Base-by-base conservation (phyloP, 2,797 vertebrate species). In the Paedocypris micromegethes region DNA sequence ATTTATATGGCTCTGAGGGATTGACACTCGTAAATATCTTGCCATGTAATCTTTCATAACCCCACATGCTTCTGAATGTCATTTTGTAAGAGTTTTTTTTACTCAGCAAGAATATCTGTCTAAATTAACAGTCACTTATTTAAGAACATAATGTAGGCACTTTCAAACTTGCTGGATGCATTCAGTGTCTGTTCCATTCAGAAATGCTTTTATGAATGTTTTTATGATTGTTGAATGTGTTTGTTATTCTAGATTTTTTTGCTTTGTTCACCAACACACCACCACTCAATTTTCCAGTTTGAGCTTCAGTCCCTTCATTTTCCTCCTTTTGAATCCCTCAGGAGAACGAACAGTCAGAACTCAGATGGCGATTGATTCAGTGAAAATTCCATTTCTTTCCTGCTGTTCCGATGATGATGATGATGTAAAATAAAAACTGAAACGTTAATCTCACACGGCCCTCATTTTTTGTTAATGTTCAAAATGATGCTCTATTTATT, bases 361-460 rank as follows among this genome's bases (percentile, higher is more conserved):
- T 47, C 7, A 7, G 48, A 65, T 3, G 45, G 7, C 5, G 42
- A 8, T 40, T 5, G 61, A 9, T 23, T 58, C 55, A 69, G 23
- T 23, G 23, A 49, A 4, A 63, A 66, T 81, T 44, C 55, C 53
- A 72, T 80, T 74, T 38, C n/a, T 46, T 70, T 58, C 3, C 3
- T 48, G 5, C 9, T 37, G 45, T 65, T 9, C 72, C 50, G 65
- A 68, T 46, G 41, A 74, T 72, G 57, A 65, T 79, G 53, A 75
- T 71, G 59, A 54, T 70, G 62, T 68, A 72, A 74, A 77, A 77
- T 75, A 69, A 78, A 68, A 66, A 8, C 3, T 52, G 9, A 56
- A 5, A 56, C 2, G 7, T 44, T 48, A 56, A 63, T 62, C 58
- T 69, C 56, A 47, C n/a, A 3, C 4, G 39, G 44, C 51, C 37